Conservation (phyloP, 2,888 invertebrate genomes). For the Neocrepidodera transversa region DNA sequence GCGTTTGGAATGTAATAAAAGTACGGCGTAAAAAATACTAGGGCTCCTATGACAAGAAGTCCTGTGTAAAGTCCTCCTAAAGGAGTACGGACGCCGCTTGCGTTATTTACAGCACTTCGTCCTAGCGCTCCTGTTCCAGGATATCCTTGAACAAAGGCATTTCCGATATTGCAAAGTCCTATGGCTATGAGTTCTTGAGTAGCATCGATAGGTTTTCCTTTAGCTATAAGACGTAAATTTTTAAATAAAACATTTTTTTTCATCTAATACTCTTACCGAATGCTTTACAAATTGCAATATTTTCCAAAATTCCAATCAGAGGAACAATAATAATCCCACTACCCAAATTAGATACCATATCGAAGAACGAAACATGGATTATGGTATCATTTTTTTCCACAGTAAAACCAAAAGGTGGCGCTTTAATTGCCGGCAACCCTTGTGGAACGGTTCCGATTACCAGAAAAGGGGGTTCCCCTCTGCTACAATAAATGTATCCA, state of each 20-base stretch:
- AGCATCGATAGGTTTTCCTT: slow-evolving; percentile 84
- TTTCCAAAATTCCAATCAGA: slow-evolving; percentile 87
- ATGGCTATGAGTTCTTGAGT: slow-evolving; percentile 91
- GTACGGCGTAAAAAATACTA: slow-evolving; percentile 86
- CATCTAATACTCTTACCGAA: slow-evolving; percentile 79
- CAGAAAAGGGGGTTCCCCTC: slow-evolving; percentile 80
- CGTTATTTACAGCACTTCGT: slow-evolving; percentile 87
- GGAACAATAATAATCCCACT: slow-evolving; percentile 87
- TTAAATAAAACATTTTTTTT: no score
- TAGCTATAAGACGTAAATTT: slow-evolving; percentile 61
- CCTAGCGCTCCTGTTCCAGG: slow-evolving; percentile 86
- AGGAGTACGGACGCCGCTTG: slow-evolving; percentile 88
- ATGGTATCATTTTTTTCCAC: slow-evolving; percentile 62
- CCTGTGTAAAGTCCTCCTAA: slow-evolving; percentile 86
- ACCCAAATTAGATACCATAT: slow-evolving; percentile 82
- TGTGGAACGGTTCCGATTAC: slow-evolving; percentile 78
- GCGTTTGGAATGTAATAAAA: slow-evolving; percentile 88
- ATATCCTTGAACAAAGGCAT: slow-evolving; percentile 86
- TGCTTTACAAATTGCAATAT: slow-evolving; percentile 94
- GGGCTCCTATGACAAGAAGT: slow-evolving; percentile 79
- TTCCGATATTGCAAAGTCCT: slow-evolving; percentile 81
- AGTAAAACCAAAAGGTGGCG: slow-evolving; percentile 71
- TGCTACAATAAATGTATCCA: slow-evolving; percentile 68
- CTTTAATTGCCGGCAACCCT: slow-evolving; percentile 73
- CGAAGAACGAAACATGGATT: slow-evolving; percentile 63